These are phyloP conservation scores for Acanthisitta chloris DNA, from an alignment of 2,113 vertebrate genomes.

Conservation along the genomic window DNA sequence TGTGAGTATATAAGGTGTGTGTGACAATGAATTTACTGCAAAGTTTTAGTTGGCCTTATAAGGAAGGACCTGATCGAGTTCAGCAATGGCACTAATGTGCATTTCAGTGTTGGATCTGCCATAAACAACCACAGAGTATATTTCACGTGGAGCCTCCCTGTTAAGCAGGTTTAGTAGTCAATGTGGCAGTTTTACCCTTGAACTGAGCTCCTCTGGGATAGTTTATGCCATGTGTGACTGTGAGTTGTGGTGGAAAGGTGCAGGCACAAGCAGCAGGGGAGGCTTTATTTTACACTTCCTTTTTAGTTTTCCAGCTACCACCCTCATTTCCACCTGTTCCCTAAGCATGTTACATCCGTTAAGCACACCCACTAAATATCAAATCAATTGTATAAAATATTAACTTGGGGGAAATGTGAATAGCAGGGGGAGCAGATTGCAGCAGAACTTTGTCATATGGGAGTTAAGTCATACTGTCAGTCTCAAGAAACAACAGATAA, in stretches of 20 bases:
- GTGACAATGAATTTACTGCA: background rate
- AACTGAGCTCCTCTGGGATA: background rate
- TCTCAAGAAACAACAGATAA: background rate
- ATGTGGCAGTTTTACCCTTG: background rate
- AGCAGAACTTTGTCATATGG: background rate
- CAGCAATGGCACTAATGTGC: background rate
- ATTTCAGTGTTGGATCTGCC: background rate
- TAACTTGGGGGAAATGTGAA: background rate
- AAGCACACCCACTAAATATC: slow-evolving; percentile 17
- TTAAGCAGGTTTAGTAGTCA: background rate
- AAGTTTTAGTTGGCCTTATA: background rate
- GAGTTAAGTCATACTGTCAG: background rate
- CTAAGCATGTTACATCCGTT: background rate
- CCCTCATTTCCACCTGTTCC: slow-evolving; percentile 46
- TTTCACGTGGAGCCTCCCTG: background rate
- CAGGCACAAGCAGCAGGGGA: background rate
- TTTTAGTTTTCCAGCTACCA: background rate
- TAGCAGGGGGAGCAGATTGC: background rate
- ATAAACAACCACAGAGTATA: background rate
- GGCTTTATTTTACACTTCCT: background rate
- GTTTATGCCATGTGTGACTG: background rate
- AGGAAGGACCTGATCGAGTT: background rate
- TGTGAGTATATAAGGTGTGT: fast-evolving
- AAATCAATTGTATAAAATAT: background rate
- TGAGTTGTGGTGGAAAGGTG: background rate